phyloP scores from a whole-genome alignment of 2,113 vertebrate genomes.

The Sturnira hondurensis region DNA sequence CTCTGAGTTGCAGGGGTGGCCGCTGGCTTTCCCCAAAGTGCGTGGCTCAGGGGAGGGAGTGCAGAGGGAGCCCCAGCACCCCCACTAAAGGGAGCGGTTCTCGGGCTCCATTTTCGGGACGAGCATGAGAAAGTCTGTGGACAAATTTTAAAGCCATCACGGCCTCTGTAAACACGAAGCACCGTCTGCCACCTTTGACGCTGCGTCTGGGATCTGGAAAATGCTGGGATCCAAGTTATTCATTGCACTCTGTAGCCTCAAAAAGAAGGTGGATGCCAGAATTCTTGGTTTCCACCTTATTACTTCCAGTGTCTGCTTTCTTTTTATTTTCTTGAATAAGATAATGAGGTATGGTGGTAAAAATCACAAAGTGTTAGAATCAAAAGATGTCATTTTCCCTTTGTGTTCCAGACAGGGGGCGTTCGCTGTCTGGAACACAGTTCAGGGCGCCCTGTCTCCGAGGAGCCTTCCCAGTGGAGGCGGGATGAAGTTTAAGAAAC shows the following conservation, averaged over 20 bases:
- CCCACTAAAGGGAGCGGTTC: background rate
- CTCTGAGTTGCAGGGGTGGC: background rate
- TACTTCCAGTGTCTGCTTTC: background rate
- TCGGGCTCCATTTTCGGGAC: background rate
- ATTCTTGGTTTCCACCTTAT: background rate
- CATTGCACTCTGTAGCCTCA: background rate
- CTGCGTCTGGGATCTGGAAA: background rate
- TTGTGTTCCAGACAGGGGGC: background rate
- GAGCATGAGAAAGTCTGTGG: background rate
- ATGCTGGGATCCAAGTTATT: background rate
- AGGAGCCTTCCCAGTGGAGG: background rate
- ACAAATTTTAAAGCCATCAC: background rate
- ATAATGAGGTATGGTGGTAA: background rate
- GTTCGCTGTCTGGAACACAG: background rate
- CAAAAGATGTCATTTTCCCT: slow-evolving; percentile 34
- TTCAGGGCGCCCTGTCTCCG: background rate
- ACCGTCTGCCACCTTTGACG: background rate
- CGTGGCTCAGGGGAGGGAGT: background rate
- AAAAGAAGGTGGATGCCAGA: background rate
- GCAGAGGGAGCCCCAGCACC: background rate
- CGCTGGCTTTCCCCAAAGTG: background rate
- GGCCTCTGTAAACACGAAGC: background rate
- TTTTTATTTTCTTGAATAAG: slow-evolving; percentile 12
- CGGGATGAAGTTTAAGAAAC: background rate
- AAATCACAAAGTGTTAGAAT: background rate